Base-by-base conservation (phyloP, 30 jellyfish, hydroid and myxozoan genomes). In the Rhopilema esculentum region DNA sequence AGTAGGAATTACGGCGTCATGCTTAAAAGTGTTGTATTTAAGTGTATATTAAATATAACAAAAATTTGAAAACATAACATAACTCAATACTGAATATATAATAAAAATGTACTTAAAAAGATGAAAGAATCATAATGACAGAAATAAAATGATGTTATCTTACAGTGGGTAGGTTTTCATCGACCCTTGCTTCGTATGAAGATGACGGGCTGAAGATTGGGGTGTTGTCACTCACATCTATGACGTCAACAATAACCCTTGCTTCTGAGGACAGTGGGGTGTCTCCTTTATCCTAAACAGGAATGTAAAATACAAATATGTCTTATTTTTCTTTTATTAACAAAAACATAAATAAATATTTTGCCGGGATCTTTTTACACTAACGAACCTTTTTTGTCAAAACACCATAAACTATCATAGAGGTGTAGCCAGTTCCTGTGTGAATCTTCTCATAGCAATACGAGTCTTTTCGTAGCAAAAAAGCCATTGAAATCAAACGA, bases 251-350 rank as follows among this genome's bases (percentile, higher is more conserved):
- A 12, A 86, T 79, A 29, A 86, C 83, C 40, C 84, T 77, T 15
- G 95, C 75, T 25, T 86, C 83, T 20, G 95, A 75, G 12, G 79
- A 49, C 7, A 75, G 85, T 17, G 78, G 85, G 9, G 79, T 66
- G 15, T 50, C 63, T 29, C 95, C 95, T 57, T 86, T 68, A 32
- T 86, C 95, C 95, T 86, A n/a, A n/a, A 28, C 27, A 86, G 67
- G 19, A 27, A 67, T 8, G 16, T 27, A 8, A 32, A 26, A 17
- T 16, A 27, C 30, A 72, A n/a, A 40, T n/a, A n/a, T 40, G 57
- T 40, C 57, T 12, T 40, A 40, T 40, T 40, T 2, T 12, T 6
- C 57, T 40, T 40, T 6, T n/a, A n/a, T n/a, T n/a, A n/a, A n/a
- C n/a, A n/a, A n/a, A n/a, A n/a, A n/a, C n/a, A n/a, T n/a, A n/a